These are phyloP conservation scores for Spialia ferax DNA, from an alignment of 2,888 invertebrate genomes.

Conservation along the genomic window DNA sequence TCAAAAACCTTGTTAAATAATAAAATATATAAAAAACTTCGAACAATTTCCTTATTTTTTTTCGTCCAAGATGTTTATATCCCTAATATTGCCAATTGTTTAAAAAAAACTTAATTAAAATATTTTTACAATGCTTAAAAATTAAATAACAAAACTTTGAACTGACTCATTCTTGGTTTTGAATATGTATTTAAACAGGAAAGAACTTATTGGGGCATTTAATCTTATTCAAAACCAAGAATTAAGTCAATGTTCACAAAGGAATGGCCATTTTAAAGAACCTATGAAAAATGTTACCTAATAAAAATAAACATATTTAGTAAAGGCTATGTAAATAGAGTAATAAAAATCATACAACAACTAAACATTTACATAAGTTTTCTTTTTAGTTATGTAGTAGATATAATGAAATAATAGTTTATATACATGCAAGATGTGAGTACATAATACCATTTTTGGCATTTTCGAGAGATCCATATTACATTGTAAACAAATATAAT, in stretches of 20 bases:
- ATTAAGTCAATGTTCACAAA: constrained; percentile 21
- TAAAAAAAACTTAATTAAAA: neutral
- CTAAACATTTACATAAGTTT: constrained; percentile 35
- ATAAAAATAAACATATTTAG: constrained; percentile 20
- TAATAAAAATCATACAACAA: constrained; percentile 42
- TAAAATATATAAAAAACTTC: too few species aligned
- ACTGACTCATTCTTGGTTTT: constrained; percentile 44
- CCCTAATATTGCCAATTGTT: constrained; percentile 4
- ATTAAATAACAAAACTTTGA: constrained; percentile 54
- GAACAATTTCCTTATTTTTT: neutral
- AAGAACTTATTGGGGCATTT: too few species aligned
- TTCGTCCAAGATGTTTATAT: neutral
- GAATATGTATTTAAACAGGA: too few species aligned
- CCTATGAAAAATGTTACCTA: constrained; percentile 18
- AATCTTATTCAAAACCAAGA: constrained; percentile 23
- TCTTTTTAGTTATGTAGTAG: neutral
- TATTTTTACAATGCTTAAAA: constrained; percentile 43
- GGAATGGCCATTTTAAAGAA: constrained; percentile 49
- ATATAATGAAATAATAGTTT: neutral
- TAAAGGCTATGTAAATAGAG: constrained; percentile 34
- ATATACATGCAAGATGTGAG: neutral
- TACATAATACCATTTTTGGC: constrained; percentile 24
- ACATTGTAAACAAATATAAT: neutral
- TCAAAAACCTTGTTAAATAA: too few species aligned
- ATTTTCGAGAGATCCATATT: constrained; percentile 32